phyloP scores from a whole-genome alignment of 2,113 vertebrate genomes.

The Sceloporus tristichus region DNA sequence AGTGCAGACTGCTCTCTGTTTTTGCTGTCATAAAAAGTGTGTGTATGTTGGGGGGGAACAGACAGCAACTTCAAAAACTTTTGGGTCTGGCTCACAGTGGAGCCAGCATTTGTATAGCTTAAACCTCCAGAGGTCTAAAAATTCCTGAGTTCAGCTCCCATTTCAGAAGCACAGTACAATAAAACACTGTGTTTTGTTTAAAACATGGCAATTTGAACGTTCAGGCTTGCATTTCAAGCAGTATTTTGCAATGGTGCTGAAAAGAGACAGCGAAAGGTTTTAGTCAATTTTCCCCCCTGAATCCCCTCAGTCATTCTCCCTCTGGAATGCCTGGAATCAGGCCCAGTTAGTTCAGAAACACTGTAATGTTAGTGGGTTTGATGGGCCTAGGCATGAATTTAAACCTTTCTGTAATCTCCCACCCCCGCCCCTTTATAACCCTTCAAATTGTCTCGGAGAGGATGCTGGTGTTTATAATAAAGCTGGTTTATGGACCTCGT shows the following conservation, averaged over 20 bases:
- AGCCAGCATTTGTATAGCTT: conserved; percentile 54
- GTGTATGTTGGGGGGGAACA: neutral
- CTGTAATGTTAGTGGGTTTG: conserved; percentile 40
- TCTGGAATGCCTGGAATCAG: conserved; percentile 50
- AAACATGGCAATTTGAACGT: conserved; percentile 61
- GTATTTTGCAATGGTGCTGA: conserved; percentile 59
- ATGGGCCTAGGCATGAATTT: conserved; percentile 55
- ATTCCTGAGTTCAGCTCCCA: conserved; percentile 55
- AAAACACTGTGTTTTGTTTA: conserved; percentile 61
- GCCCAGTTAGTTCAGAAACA: conserved; percentile 48
- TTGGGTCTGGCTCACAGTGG: conserved; percentile 4
- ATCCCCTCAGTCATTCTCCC: conserved; percentile 43
- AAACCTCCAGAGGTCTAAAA: conserved; percentile 49
- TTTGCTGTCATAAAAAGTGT: conserved; percentile 21
- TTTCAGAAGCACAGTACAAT: conserved; percentile 49
- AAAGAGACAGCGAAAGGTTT: conserved; percentile 55
- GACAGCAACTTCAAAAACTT: neutral
- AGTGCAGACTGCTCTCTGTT: conserved; percentile 31
- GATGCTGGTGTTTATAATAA: conserved; percentile 62
- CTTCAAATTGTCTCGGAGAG: conserved; percentile 43
- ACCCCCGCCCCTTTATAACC: neutral
- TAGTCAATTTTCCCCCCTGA: conserved; percentile 37
- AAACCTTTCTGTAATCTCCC: neutral
- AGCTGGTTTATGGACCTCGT: conserved; percentile 40
- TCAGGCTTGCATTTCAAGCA: conserved; percentile 58